Evolutionary conservation across 2,888 invertebrate genomes (phyloP), one percentile per base, ranked within the genome.

Genomic region (Agonopterix heracliana): DNA sequence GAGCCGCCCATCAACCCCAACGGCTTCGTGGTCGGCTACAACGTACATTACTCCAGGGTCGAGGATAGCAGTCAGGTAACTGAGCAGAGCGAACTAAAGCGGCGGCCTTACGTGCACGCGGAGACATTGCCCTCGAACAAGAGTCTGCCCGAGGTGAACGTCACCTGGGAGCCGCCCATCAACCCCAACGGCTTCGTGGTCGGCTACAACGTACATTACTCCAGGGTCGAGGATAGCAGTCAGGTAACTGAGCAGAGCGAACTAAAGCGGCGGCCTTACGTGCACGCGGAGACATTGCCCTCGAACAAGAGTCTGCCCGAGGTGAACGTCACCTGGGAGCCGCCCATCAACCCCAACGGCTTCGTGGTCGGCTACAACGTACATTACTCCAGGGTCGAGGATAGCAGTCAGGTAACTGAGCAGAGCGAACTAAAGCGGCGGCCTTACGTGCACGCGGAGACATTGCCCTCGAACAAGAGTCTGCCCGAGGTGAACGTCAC

Each of bases 171-270:
- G 2, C 93, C 94, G 59, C 98, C 98, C 0, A 61, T 71, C 14
- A 85, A 92, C 54, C 98, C 98, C 0, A 99, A 99, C 77, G 97
- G 98, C 1, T 90, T 94, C 52, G 93, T 98, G 44, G 91, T 96
- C 41, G 93, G 94, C 0, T 98, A 98, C 79, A 91, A 93, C 54
- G 92, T 98, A 47, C 91, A 93, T 57, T 95, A 95, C 69, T 90
- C 90, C 54, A 89, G 91, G 47, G 86, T 93, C 26, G 93, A 93
- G 51, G 90, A 92, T 7, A 12, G 41, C 12, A 64, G 57, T 34
- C 75, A 77, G 75, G 85, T 83, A 48, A 41, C 4, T 38, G 26
- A 26, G 26, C 26, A 5, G 5, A 26, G 26, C 26, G 26, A 26
- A 26, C 26, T 26, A 5, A 7, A 26, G 26, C 26, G 26, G 26